Percentiles rank a stretch among this genome's conserved stretches.
Evolutionary conservation across 2,888 invertebrate genomes (phyloP).

Genomic region (Selenia dentaria): DNA sequence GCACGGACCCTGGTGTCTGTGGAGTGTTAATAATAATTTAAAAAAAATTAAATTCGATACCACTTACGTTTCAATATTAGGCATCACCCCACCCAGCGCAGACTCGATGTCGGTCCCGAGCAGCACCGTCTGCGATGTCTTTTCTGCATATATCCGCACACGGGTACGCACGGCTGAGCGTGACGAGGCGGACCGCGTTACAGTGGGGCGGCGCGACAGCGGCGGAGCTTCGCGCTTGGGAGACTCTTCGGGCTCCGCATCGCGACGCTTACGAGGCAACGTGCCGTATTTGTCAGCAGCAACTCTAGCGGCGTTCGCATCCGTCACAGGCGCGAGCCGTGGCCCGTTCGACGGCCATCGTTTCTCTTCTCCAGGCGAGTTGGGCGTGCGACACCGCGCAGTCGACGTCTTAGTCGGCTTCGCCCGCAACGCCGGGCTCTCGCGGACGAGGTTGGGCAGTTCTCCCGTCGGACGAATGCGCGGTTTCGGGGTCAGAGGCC

Average conservation of each 20-base stretch:
- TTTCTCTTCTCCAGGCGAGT: constrained; percentile 88
- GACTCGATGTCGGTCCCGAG: constrained; percentile 89
- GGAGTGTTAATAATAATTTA: too few species aligned
- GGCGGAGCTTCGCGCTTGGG: constrained; percentile 71
- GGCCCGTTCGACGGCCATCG: constrained; percentile 87
- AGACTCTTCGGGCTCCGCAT: constrained; percentile 83
- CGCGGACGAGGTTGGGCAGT: constrained; percentile 79
- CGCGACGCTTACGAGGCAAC: constrained; percentile 89
- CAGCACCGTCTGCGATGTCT: constrained; percentile 90
- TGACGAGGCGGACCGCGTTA: constrained; percentile 68
- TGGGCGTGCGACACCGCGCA: constrained; percentile 85
- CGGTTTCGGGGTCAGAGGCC: constrained; percentile 76
- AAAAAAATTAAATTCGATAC: background rate
- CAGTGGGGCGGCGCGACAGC: constrained; percentile 65
- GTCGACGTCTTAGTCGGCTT: constrained; percentile 82
- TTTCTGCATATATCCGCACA: constrained; percentile 92
- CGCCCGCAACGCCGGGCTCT: constrained; percentile 73
- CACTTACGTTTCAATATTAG: constrained; percentile 71
- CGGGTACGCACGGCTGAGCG: constrained; percentile 67
- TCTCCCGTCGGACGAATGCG: constrained; percentile 78
- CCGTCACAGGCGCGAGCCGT: constrained; percentile 59
- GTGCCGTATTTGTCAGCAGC: constrained; percentile 91
- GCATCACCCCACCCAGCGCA: constrained; percentile 86
- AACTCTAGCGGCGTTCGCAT: constrained; percentile 64
- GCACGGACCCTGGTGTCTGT: too few species aligned